phyloP scores from a whole-genome alignment of 2,888 invertebrate genomes.

The Epinotia brunnichana region DNA sequence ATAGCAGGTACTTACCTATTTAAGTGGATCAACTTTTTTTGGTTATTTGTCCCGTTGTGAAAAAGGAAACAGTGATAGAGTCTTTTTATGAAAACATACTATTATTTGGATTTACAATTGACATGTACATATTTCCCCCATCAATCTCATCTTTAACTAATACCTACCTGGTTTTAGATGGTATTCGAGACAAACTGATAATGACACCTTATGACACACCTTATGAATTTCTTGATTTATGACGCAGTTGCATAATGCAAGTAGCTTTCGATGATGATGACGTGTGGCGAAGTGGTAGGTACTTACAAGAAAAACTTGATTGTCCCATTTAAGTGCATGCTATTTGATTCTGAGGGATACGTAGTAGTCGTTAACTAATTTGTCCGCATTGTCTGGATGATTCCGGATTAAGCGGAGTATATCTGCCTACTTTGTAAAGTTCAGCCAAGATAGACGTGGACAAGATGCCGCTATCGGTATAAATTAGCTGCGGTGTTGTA shows the following conservation, averaged over 20 bases:
- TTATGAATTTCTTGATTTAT: not conserved
- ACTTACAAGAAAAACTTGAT: not conserved
- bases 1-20: not conserved
- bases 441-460: slow-evolving; percentile 57
- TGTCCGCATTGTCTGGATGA: slow-evolving; percentile 4
- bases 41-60: not conserved
- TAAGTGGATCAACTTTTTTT: not conserved
- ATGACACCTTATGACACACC: too few species aligned
- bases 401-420: slow-evolving; percentile 13
- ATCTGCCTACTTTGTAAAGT: slow-evolving; percentile 47
- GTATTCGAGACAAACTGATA: not conserved
- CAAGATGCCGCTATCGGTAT: slow-evolving; percentile 74
- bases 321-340: not conserved
- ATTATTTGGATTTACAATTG: not conserved
- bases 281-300: not conserved
- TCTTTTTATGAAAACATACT: too few species aligned
- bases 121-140: not conserved
- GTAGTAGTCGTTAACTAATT: not conserved
- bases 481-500: slow-evolving; percentile 76
- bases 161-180: not conserved
- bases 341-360: not conserved
- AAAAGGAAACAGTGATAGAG: not conserved
- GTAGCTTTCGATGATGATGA: too few species aligned
- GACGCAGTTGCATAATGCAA: not conserved
- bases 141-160: not conserved